Evolutionary conservation across 2,888 invertebrate genomes (phyloP).

Genomic region (Caradrina kadenii): DNA sequence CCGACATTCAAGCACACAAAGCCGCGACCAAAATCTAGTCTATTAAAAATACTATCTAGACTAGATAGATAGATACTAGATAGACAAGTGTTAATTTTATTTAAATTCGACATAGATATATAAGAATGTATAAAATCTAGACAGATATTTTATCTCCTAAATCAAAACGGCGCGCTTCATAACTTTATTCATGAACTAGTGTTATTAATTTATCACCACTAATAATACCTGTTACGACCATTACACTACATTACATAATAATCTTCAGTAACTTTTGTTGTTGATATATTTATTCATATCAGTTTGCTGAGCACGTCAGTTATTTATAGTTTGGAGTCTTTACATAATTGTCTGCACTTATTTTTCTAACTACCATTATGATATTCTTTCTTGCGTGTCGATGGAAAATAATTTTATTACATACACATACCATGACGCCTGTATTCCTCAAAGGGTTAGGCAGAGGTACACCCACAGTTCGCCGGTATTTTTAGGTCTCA

Average conservation of each 20-base stretch:
- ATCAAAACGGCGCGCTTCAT: neutral
- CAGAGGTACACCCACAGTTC: no score
- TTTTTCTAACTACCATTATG: no score
- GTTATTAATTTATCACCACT: conserved; percentile 4
- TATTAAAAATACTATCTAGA: no score
- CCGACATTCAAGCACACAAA: no score
- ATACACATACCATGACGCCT: no score
- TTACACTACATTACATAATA: neutral
- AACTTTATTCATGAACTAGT: neutral
- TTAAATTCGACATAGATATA: conserved; percentile 8
- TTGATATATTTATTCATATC: neutral
- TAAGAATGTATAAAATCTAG: conserved; percentile 18
- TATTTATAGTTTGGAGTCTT: neutral
- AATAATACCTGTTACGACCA: neutral
- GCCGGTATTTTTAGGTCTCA: no score
- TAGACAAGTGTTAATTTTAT: conserved; percentile 1
- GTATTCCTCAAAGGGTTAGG: no score
- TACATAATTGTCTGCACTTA: no score
- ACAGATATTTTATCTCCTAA: neutral
- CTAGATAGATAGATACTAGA: no score
- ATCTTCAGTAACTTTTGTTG: neutral
- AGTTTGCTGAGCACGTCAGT: neutral
- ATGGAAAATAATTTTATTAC: no score
- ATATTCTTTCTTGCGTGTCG: no score
- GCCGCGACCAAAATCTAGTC: no score